Conservation (phyloP, 2,797 vertebrate species). For the Tokudaia muenninki region DNA sequence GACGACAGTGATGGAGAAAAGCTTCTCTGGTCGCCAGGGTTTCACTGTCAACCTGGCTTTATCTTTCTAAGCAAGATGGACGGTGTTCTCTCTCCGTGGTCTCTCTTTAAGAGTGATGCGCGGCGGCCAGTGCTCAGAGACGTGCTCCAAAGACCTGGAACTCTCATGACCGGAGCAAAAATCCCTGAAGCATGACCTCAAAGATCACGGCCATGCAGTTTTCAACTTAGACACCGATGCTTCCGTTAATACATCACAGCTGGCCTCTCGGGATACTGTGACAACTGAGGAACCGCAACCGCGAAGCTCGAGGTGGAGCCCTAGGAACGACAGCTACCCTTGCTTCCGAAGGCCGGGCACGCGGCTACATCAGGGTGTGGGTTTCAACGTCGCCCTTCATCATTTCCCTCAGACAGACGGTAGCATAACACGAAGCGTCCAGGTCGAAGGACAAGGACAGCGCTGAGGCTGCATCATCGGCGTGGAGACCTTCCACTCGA, state of each 20-base stretch:
- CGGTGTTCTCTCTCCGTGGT: background rate
- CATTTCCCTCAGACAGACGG: constrained; percentile 95
- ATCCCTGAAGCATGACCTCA: background rate
- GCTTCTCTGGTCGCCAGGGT: background rate
- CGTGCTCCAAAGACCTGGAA: background rate
- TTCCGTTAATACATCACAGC: background rate
- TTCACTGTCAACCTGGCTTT: constrained; percentile 15
- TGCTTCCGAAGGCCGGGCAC: background rate
- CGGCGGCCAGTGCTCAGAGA: background rate
- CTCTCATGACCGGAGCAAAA: background rate
- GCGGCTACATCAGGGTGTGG: background rate
- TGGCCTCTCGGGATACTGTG: background rate
- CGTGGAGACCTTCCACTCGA: constrained; percentile 37
- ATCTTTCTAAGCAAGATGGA: constrained; percentile 4
- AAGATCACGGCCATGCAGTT: background rate
- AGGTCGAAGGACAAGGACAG: constrained; percentile 94
- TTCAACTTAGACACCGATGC: background rate
- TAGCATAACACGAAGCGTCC: constrained; percentile 96
- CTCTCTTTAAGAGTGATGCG: background rate
- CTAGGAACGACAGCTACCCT: background rate
- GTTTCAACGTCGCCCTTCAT: constrained; percentile 94
- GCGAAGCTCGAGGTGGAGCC: background rate
- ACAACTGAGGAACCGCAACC: constrained; percentile 25
- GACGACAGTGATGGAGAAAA: background rate
- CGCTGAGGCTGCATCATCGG: constrained; percentile 64